phyloP scores from a whole-genome alignment of 2,888 invertebrate genomes.

The Eupithecia subfuscata region DNA sequence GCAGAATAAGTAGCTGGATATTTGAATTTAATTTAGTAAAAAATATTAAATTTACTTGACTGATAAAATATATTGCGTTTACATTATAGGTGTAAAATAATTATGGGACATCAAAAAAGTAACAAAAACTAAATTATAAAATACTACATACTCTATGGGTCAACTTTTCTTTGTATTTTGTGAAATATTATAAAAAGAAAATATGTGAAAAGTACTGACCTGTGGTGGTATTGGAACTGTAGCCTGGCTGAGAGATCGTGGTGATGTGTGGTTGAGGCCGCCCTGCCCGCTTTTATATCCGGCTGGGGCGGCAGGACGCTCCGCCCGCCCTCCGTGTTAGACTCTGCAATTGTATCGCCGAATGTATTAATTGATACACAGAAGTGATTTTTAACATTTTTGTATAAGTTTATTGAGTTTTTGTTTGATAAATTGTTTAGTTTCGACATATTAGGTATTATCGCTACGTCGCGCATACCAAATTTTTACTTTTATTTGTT shows the following conservation, averaged over 20 bases:
- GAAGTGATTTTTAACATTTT: background rate
- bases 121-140: background rate
- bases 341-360: background rate
- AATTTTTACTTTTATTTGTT: background rate
- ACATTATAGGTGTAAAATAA: background rate
- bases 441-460: background rate
- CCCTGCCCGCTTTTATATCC: conserved; percentile 67
- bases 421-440: background rate
- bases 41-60: background rate
- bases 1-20: background rate
- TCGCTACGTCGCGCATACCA: background rate
- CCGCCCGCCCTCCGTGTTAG: conserved; percentile 41
- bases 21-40: background rate
- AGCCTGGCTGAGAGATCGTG: conserved; percentile 58
- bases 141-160: background rate
- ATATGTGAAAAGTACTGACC: conserved; percentile 50
- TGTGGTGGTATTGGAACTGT: conserved; percentile 56
- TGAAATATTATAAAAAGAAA: background rate
- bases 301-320: conserved; percentile 50
- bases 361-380: background rate
- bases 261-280: conserved; percentile 63
- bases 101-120: background rate
- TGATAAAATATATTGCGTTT: background rate
- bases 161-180: background rate
- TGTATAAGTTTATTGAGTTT: background rate